Evolutionary conservation across 2,888 invertebrate species (phyloP).

Genomic region (Pachymerium ferrugineum): DNA sequence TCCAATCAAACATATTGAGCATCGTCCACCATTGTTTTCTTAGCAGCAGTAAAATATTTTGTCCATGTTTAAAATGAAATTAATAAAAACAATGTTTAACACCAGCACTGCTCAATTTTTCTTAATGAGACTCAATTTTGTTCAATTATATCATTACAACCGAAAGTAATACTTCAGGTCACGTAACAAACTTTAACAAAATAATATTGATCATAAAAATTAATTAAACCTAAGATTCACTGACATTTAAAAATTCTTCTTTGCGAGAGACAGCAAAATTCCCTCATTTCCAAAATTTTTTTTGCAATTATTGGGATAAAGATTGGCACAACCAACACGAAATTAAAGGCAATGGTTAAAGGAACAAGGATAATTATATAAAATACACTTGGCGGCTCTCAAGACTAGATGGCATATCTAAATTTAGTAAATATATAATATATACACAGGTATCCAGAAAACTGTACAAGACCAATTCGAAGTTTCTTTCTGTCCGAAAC

Average conservation of each 20-base stretch:
- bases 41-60: conserved; percentile 16
- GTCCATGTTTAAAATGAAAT: not conserved
- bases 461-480: conserved; percentile 8
- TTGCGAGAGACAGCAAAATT: not conserved
- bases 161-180: no score
- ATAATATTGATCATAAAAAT: no score
- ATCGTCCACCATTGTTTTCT: conserved; percentile 21
- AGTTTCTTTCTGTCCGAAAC: not conserved
- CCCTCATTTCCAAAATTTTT: not conserved
- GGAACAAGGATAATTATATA: conserved; percentile 3
- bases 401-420: conserved; percentile 27
- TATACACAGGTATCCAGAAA: conserved; percentile 13
- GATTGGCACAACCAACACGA: conserved; percentile 17
- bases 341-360: not conserved
- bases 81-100: conserved; percentile 2
- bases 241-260: no score
- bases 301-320: not conserved
- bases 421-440: conserved; percentile 9
- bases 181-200: not conserved
- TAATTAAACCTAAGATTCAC: no score
- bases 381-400: not conserved
- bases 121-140: not conserved
- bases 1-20: conserved; percentile 30
- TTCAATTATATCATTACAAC: not conserved
- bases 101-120: conserved; percentile 3